phyloP scores from a whole-genome alignment of 2,113 vertebrate genomes.

The Scopus umbretta region DNA sequence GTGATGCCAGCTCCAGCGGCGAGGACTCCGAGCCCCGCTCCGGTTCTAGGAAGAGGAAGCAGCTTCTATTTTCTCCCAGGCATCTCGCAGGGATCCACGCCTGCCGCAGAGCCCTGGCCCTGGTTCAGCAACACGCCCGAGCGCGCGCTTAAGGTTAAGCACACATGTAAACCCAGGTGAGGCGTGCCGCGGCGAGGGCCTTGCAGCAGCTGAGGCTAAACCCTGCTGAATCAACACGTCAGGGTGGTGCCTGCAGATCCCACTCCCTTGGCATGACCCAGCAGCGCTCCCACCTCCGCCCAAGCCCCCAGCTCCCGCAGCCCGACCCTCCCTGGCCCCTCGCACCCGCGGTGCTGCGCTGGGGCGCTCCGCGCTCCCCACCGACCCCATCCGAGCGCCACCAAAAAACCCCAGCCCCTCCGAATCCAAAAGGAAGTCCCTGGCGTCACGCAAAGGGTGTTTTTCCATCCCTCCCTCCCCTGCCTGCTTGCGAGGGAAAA shows the following conservation, averaged over 20 bases:
- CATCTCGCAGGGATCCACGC: background rate
- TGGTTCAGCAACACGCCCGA: background rate
- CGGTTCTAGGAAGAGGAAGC: too few relatives aligned
- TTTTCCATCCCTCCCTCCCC: background rate
- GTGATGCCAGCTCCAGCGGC: accelerated
- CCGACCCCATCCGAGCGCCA: background rate
- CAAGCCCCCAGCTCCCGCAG: background rate
- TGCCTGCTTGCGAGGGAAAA: too few relatives aligned
- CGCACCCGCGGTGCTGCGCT: accelerated
- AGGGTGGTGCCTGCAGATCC: background rate
- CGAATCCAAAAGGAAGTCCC: too few relatives aligned
- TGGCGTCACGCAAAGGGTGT: background rate
- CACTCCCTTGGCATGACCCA: background rate
- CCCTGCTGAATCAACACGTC: background rate
- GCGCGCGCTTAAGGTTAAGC: background rate
- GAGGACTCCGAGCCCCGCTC: too few relatives aligned
- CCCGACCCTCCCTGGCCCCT: background rate
- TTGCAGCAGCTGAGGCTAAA: background rate
- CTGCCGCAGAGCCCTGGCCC: background rate
- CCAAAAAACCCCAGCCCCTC: too few relatives aligned
- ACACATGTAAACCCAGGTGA: background rate
- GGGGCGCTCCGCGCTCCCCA: accelerated
- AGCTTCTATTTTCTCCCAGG: accelerated
- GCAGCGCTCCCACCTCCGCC: background rate
- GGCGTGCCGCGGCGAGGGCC: background rate